Base-by-base conservation (phyloP, 30 jellyfish, hydroid and myxozoan species). In the Hydractinia symbiolongicarpus region DNA sequence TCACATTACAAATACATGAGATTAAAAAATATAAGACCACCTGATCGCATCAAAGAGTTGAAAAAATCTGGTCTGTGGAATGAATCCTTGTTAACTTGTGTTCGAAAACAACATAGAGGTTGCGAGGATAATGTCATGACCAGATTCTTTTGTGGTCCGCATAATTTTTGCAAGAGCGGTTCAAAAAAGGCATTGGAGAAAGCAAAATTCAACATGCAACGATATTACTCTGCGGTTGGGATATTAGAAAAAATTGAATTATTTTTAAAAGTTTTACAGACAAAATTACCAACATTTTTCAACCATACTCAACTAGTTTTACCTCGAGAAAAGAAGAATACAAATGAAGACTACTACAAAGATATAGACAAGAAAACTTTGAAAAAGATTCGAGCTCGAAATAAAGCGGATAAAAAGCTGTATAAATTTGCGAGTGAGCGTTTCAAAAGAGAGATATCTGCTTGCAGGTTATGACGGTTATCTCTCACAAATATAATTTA, bases 121-220 rank as follows among this genome's bases (percentile, higher is more conserved):
- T 91, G 98, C 58, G 94, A 91, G 79, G 93, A 68, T 85, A 91
- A 91, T 70, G 86, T 83, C 66, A 91, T 91, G 98, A 86, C 96
- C 5, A 83, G 88, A 9, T 91, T 91, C 76, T 83, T 91, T 69
- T 91, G 98, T 55, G 98, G 98, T 5, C 40, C 77, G 14, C 94
- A 53, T 7, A 51, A 66, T 2, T 83, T 71, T 67, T 91, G 98
- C 72, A 67, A 69, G 54, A 82, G 86, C 14, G 98, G 98, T 4
- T 82, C 96, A 11, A 79, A 40, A 73, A 67, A 72, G 58, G 95
- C 98, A 11, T 67, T 91, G 55, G 61, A 61, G 54, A 62, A 50
- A 17, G 98, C 98, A 7, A 86, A 78, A 58, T 83, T 62, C 77
- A 86, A 91, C 84, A 86, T 91, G 88, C 60, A 11, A 16, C 95